phyloP scores from a whole-genome alignment of 2,888 invertebrate species.

The Alviniconcha strummeri region DNA sequence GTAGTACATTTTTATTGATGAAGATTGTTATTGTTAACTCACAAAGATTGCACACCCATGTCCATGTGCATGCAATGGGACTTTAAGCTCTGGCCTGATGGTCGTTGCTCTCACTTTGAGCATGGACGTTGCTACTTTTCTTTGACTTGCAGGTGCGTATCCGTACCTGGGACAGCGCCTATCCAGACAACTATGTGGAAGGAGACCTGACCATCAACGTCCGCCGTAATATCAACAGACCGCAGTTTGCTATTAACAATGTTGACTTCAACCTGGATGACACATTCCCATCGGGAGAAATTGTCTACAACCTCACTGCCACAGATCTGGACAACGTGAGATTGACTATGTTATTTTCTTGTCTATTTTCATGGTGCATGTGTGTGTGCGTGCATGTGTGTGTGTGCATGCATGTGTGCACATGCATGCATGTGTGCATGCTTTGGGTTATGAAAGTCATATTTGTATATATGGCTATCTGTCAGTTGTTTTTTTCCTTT shows the following conservation, averaged over 20 bases:
- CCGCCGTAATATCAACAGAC: slow-evolving; percentile 52
- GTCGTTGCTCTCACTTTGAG: too few species aligned
- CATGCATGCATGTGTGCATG: not conserved
- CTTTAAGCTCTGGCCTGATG: too few species aligned
- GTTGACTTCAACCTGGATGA: slow-evolving; percentile 52
- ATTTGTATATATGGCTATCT: not conserved
- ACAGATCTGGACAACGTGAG: slow-evolving; percentile 89
- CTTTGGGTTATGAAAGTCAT: too few species aligned
- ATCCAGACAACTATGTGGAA: slow-evolving; percentile 51
- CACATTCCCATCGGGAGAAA: slow-evolving; percentile 72
- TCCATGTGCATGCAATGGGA: too few species aligned
- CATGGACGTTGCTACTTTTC: too few species aligned
- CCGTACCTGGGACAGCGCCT: slow-evolving; percentile 55
- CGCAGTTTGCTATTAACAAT: slow-evolving; percentile 42
- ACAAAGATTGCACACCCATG: too few species aligned
- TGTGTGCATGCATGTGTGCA: not conserved
- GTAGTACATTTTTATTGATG: too few species aligned
- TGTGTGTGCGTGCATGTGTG: not conserved
- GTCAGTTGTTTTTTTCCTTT: not conserved
- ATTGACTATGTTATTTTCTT: not conserved
- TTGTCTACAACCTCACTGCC: slow-evolving; percentile 84
- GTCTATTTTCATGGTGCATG: not conserved
- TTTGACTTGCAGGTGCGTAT: slow-evolving; percentile 46
- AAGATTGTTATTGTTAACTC: too few species aligned
- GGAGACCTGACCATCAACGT: slow-evolving; percentile 53